Evolutionary conservation across 2,797 vertebrate genomes (phyloP), one percentile per base, ranked within the genome.

Genomic region (Sebastes ruberrimus): DNA sequence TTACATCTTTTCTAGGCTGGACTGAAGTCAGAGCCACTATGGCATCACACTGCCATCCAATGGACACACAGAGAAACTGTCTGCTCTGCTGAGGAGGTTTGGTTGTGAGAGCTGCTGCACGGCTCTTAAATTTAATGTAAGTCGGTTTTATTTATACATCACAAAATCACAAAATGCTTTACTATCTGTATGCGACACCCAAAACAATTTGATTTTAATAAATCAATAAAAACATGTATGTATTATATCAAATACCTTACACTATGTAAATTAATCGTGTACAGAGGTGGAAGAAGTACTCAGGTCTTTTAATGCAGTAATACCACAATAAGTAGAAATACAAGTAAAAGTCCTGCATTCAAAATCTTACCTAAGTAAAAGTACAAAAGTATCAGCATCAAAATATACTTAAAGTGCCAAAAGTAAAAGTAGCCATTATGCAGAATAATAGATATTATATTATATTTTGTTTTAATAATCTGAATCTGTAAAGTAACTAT

Each of bases 41-140:
- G 74, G 89, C 80, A 79, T 78, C 82, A 92, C 85, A 92, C 83
- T 89, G 92, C 92, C 93, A 86, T 86, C 94, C 73, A 85, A 81
- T 91, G 94, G 92, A 73, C 22, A 23, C 18, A 10, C 2, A 2
- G 27, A 53, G 71, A 49, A 79, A 63, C 73, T 72, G 59, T 62
- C 22, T 66, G 27, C 30, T 10, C 76, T 4, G 28, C 0, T 25
- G 42, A 18, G 46, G 18, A 33, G 4, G 5, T 53, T n/a, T 25
- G 13, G 4, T 55, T 16, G 10, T 10, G 3, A 28, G 30, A 71
- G 46, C 7, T 27, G 28, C 7, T 49, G 42, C 7, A 2, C 13
- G 18, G 18, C 18, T 25, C 0, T 46, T 46, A 7, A 18, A 59
- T 42, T 38, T 10, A 32, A 27, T 32, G 11, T 4, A 25, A 38